phyloP scores from a whole-genome alignment of 2,113 vertebrate species.

The Hippopotamus amphibius region DNA sequence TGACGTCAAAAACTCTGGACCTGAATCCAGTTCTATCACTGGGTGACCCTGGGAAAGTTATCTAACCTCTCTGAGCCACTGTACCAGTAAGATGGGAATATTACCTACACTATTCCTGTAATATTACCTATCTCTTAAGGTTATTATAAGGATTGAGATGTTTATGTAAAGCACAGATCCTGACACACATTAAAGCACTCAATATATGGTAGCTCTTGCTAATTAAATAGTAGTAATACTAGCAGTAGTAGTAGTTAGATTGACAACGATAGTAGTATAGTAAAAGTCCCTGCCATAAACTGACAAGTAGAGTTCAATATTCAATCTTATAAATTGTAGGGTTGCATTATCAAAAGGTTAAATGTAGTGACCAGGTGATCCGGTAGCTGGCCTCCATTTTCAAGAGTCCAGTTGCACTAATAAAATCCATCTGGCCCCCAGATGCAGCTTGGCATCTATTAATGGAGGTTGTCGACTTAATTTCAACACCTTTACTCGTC shows the following conservation, averaged over 20 bases:
- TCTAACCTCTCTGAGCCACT: conserved; percentile 16
- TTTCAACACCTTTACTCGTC: neutral
- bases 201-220: neutral
- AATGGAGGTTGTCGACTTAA: neutral
- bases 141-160: neutral
- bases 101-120: neutral
- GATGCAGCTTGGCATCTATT: neutral
- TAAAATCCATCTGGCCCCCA: conserved; percentile 32
- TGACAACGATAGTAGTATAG: neutral
- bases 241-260: neutral
- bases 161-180: neutral
- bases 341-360: neutral
- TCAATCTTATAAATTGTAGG: neutral
- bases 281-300: conserved; percentile 38
- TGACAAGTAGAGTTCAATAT: neutral
- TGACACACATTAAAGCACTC: neutral
- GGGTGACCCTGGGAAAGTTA: neutral
- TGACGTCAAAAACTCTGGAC: neutral
- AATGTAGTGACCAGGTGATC: neutral
- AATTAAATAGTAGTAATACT: neutral
- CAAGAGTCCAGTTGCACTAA: neutral
- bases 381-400: conserved; percentile 13
- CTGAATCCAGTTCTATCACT: neutral
- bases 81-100: neutral
- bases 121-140: neutral